Evolutionary conservation across 2,113 vertebrate species (phyloP).

Genomic region (Ciconia stormi): DNA sequence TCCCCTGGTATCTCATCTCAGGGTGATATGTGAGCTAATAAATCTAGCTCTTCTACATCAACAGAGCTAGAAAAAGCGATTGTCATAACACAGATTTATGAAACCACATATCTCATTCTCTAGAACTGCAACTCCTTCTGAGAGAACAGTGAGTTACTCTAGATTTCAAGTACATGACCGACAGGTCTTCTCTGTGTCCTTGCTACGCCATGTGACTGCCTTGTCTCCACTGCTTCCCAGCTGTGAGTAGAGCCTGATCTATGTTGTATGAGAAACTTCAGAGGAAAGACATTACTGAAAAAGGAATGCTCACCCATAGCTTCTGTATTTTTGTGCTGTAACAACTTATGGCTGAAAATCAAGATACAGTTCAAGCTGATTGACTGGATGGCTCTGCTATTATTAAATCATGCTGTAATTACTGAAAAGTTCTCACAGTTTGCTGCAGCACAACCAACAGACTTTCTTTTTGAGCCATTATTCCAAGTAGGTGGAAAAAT

Average conservation of each 20-base stretch:
- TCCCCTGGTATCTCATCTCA: not conserved
- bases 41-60: not conserved
- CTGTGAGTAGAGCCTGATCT: not conserved
- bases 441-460: not conserved
- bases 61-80: not conserved
- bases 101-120: not conserved
- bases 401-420: not conserved
- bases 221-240: not conserved
- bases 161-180: not conserved
- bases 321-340: not conserved
- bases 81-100: not conserved
- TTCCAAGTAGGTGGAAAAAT: conserved; percentile 9
- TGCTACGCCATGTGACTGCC: not conserved
- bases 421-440: not conserved
- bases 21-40: not conserved
- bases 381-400: not conserved
- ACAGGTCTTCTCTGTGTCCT: not conserved
- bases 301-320: not conserved
- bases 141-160: not conserved
- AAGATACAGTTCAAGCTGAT: not conserved
- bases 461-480: not conserved
- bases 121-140: not conserved
- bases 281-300: not conserved
- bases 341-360: not conserved
- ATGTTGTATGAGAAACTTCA: not conserved